A percentile compares a stretch with the other conserved stretches of the same genome.
Evolutionary conservation across 2,113 vertebrate genomes (phyloP).

Genomic region (Rattus rattus): DNA sequence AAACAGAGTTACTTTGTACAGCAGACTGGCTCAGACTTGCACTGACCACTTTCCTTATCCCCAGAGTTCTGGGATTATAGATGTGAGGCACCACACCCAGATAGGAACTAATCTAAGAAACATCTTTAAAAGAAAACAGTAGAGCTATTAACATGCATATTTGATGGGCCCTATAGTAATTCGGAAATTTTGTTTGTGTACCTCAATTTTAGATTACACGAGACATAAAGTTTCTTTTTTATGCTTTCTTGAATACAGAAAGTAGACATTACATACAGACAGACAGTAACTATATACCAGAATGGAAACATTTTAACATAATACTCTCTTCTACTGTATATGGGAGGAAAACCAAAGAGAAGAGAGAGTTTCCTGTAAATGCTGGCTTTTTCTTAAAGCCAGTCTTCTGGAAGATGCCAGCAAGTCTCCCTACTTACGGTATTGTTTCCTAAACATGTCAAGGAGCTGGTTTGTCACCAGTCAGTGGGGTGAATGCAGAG

Average conservation of each 20-base stretch:
- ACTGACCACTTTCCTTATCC: no score
- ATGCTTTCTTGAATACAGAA: conserved; percentile 68
- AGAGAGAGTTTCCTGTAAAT: conserved; percentile 72
- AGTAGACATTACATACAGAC: conserved; percentile 66
- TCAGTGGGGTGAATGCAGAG: background rate
- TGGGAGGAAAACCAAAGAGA: conserved; percentile 75
- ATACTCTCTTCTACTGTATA: conserved; percentile 62
- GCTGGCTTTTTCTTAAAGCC: conserved; percentile 69
- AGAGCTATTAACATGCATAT: background rate
- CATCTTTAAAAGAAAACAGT: background rate
- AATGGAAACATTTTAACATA: conserved; percentile 69
- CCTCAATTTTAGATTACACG: conserved; percentile 69
- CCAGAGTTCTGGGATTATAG: background rate
- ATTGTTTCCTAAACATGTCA: conserved; percentile 68
- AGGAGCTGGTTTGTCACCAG: background rate
- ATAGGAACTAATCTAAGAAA: conserved; percentile 30
- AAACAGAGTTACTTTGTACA: background rate
- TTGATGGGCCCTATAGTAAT: background rate
- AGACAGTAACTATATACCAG: conserved; percentile 70
- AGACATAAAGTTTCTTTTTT: conserved; percentile 7
- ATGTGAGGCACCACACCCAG: background rate
- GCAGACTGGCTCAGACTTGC: no score
- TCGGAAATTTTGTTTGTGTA: conserved; percentile 55
- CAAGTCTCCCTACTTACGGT: conserved; percentile 52
- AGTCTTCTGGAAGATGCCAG: conserved; percentile 74